These are phyloP conservation scores for Druceiella hillmani DNA, from an alignment of 2,888 invertebrate species.

Conservation along the genomic window DNA sequence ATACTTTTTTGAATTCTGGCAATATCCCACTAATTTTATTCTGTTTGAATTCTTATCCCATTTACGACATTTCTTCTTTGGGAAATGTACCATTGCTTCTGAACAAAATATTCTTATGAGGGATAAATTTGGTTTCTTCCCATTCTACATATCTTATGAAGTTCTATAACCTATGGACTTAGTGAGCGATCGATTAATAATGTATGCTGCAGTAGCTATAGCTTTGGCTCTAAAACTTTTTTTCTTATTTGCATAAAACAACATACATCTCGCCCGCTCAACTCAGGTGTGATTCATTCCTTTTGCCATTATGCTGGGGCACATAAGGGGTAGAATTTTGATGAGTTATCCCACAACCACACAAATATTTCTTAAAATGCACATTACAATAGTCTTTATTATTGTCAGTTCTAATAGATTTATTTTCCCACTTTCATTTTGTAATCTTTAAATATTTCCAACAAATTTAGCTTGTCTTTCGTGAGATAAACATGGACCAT, in stretches of 20 bases:
- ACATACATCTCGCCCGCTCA: slow-evolving; percentile 14
- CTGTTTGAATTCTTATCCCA: slow-evolving; percentile 28
- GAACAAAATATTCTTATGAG: slow-evolving; percentile 31
- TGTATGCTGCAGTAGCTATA: slow-evolving; percentile 17
- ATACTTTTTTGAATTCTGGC: slow-evolving; percentile 28
- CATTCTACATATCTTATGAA: slow-evolving; percentile 31
- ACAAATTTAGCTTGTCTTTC: slow-evolving; percentile 29
- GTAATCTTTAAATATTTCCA: slow-evolving; percentile 20
- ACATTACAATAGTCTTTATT: slow-evolving; percentile 7
- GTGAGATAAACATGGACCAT: slow-evolving; percentile 29
- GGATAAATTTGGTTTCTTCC: slow-evolving; percentile 27
- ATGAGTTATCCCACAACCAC: slow-evolving; percentile 26
- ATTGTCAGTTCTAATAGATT: slow-evolving; percentile 7
- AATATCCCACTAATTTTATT: slow-evolving; percentile 31
- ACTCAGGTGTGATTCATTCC: slow-evolving; percentile 23
- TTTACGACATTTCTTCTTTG: slow-evolving; percentile 29
- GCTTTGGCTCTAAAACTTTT: slow-evolving; percentile 29
- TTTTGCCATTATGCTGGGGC: slow-evolving; percentile 31
- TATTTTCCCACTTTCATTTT: slow-evolving; percentile 11
- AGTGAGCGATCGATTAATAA: slow-evolving; percentile 16
- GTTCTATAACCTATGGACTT: slow-evolving; percentile 19
- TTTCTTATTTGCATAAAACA: slow-evolving; percentile 6
- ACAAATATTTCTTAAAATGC: slow-evolving; percentile 15
- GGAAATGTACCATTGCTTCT: slow-evolving; percentile 29
- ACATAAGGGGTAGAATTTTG: slow-evolving; percentile 27